Evolutionary conservation across 1,140 invertebrate genomes (phyloP), one percentile per base, ranked within the genome.

Genomic region (Drosophila lowei): DNA sequence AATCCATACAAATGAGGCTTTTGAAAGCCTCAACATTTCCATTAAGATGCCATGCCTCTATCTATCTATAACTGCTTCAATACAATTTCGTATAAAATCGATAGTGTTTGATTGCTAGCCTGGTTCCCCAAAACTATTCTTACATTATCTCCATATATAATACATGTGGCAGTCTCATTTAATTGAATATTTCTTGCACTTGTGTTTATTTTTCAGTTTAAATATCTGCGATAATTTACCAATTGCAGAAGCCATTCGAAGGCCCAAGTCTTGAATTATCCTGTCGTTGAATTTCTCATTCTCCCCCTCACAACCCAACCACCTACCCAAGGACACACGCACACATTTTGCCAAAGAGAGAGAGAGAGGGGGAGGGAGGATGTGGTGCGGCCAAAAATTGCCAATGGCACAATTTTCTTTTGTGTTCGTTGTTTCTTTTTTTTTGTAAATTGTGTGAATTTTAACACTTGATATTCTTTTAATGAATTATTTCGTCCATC

Each of bases 391-490:
- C 9, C 6, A 2, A 30, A 71, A 68, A 62, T 70, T 74, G 80
- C 79, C 77, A 67, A 72, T 76, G 80, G 79, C 80, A 50, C 67
- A 58, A 57, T 79, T 85, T 85, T 63, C 76, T 76, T 84, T 86
- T 77, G 68, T 84, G 70, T 76, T 56, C 11, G 11, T 38, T 38
- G 34, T 13, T 38, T 13, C 30, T 13, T 38, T 38, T 13, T 38
- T 13, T 38, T 76, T 60, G 68, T 57, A 85, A 84, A 85, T 84
- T 84, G 80, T 86, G 81, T 86, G 81, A 86, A 86, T 86, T 81
- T 86, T 88, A 86, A 86, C 81, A 86, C 81, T 86, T 86, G 77
- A 88, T 88, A 86, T 81, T 86, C 81, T 72, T 81, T 86, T 86
- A 86, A 86, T 86, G 68, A 86, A 86, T 86, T 86, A 86, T 86